Evolutionary conservation across 2,888 invertebrate species (phyloP).

Genomic region (Venusia cambrica): DNA sequence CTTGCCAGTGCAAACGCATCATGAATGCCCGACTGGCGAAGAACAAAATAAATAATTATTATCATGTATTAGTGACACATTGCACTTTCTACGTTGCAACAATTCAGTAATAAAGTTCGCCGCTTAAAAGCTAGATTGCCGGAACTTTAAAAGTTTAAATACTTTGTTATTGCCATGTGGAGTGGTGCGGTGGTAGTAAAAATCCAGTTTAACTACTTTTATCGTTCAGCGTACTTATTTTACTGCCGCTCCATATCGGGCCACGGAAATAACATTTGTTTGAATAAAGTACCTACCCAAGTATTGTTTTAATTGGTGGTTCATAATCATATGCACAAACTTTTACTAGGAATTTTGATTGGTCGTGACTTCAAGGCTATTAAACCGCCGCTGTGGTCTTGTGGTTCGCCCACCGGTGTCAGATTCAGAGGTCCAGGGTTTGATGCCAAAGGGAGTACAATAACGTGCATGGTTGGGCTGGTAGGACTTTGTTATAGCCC

Average conservation of each 20-base stretch:
- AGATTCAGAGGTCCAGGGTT: no score
- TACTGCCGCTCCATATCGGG: constrained; percentile 10
- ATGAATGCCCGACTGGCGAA: constrained; percentile 18
- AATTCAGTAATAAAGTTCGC: constrained; percentile 9
- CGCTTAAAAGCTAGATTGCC: constrained; percentile 18
- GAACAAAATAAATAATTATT: not conserved
- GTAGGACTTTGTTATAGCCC: no score
- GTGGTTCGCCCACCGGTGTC: no score
- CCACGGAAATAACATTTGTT: constrained; percentile 15
- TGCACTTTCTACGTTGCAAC: no score
- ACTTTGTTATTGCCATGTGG: constrained; percentile 15
- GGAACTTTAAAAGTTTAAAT: constrained; percentile 11
- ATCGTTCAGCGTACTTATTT: constrained; percentile 18
- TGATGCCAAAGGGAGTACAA: no score
- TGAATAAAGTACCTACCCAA: constrained; percentile 10
- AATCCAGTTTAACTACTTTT: constrained; percentile 19
- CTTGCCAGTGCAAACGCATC: constrained; percentile 55
- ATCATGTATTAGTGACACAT: no score
- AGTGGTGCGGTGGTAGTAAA: constrained; percentile 9
- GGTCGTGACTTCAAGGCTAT: no score
- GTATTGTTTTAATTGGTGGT: no score
- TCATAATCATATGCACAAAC: no score
- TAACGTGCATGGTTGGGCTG: no score
- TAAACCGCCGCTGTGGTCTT: no score
- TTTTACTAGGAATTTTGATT: no score